These are phyloP conservation scores for Ficedula albicollis DNA, from an alignment of 2,797 vertebrate genomes.

Conservation along the genomic window DNA sequence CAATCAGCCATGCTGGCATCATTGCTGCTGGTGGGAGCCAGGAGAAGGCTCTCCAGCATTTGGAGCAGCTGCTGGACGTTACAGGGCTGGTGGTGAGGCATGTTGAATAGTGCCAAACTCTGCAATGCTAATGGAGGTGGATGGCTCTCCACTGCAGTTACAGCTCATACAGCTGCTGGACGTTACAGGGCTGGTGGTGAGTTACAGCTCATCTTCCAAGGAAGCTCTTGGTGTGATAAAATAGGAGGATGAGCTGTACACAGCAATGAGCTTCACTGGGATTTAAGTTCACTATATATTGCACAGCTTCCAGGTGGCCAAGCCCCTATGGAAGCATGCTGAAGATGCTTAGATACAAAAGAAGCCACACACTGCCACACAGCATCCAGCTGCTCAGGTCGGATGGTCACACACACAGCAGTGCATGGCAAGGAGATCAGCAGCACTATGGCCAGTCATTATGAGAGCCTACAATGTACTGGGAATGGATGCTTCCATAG, in stretches of 20 bases:
- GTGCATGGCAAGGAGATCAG: neutral
- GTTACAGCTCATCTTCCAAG: neutral
- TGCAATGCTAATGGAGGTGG: neutral
- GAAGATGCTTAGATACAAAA: neutral
- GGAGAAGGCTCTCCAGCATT: neutral
- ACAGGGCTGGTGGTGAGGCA: neutral
- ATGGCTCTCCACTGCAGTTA: neutral
- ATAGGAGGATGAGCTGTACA: neutral
- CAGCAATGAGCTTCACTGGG: neutral
- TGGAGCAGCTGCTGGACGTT: neutral
- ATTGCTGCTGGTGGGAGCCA: neutral
- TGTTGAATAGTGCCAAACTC: neutral
- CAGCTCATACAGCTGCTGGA: no score
- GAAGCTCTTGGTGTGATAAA: neutral
- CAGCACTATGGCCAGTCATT: neutral
- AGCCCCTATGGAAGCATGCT: neutral
- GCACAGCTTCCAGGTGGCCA: neutral
- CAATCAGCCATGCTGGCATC: neutral
- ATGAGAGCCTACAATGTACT: neutral
- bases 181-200: no score
- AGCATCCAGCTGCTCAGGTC: neutral
- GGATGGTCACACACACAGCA: neutral
- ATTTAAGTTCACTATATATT: neutral
- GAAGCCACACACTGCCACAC: neutral
- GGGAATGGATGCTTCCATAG: neutral